phyloP scores from a whole-genome alignment of 2,888 invertebrate genomes.

The Tridacna crocea region DNA sequence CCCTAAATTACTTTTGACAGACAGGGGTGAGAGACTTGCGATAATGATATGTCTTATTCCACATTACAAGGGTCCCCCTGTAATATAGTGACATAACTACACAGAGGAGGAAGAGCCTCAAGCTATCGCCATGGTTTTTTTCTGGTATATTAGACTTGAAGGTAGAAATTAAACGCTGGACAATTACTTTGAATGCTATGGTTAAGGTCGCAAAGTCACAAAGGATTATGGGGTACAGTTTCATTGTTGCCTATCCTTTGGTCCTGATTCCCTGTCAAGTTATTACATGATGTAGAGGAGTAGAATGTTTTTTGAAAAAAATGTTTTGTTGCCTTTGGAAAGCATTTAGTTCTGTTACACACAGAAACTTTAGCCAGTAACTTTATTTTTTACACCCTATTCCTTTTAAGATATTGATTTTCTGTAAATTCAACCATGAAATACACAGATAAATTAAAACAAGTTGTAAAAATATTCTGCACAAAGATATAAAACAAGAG shows the following conservation, averaged over 20 bases:
- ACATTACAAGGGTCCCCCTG: slow-evolving; percentile 7
- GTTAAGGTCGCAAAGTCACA: slow-evolving; percentile 24
- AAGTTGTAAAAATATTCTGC: no score
- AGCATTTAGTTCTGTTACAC: no score
- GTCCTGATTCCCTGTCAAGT: slow-evolving; percentile 6
- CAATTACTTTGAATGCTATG: slow-evolving; percentile 28
- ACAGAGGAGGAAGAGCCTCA: slow-evolving; percentile 5
- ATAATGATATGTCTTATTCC: slow-evolving; percentile 13
- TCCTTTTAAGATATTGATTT: no score
- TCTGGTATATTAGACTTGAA: slow-evolving; percentile 9
- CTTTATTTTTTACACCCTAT: no score
- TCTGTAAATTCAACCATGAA: no score
- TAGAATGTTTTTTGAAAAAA: neutral
- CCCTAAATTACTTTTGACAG: slow-evolving; percentile 10
- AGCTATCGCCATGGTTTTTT: slow-evolving; percentile 11
- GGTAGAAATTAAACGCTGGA: slow-evolving; percentile 22
- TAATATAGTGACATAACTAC: slow-evolving; percentile 19
- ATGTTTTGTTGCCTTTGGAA: neutral
- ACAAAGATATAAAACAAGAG: no score
- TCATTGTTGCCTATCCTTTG: slow-evolving; percentile 21
- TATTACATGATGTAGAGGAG: slow-evolving; percentile 1
- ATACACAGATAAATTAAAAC: no score
- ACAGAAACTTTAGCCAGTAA: no score
- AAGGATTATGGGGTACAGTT: slow-evolving; percentile 26
- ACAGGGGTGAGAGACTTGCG: neutral